Evolutionary conservation across 92 coral and sea anemone species (phyloP), one percentile per base, ranked within the genome.

Genomic region (Porites evermanni): DNA sequence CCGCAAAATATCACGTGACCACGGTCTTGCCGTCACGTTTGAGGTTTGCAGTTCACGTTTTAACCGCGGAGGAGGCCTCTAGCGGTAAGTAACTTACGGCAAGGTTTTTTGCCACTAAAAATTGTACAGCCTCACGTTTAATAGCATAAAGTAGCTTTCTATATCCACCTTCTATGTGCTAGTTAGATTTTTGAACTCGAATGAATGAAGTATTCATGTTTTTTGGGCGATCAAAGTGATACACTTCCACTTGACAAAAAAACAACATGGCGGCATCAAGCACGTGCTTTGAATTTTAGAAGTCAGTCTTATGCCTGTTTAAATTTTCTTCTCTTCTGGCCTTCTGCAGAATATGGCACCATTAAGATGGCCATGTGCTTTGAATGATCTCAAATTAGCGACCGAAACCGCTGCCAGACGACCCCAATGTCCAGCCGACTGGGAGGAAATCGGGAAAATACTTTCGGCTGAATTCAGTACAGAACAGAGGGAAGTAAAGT

Each of bases 21-120:
- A 29, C 32, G 32, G 32, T 29, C 81, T 80, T 80, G 86, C 75
- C 54, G 80, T 79, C 85, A 79, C 52, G 91, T 79, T 88, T 81
- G 91, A 29, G 59, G 83, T 81, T 64, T 65, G 87, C 67, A 71
- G 91, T 58, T 74, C 79, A 86, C 82, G 83, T 88, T 88, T 88
- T 32, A 44, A 88, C 87, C 80, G 52, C 80, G 16, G 74, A 44
- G 70, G 53, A 83, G 32, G 32, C 32, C 32, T 29, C 32, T 29
- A 29, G 32, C 32, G 32, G 32, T 29, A 29, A 29, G 4, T 29
- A 29, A 29, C 32, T 29, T 29, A 29, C 32, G 32, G 32, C 32
- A 29, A 29, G 32, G 32, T 29, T 29, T 29, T 29, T 29, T 29
- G 32, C 32, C 32, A 29, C 32, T 29, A 29, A 29, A 29, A 29